Evolutionary conservation across 2,888 invertebrate species (phyloP).

Genomic region (Aradus depressus): DNA sequence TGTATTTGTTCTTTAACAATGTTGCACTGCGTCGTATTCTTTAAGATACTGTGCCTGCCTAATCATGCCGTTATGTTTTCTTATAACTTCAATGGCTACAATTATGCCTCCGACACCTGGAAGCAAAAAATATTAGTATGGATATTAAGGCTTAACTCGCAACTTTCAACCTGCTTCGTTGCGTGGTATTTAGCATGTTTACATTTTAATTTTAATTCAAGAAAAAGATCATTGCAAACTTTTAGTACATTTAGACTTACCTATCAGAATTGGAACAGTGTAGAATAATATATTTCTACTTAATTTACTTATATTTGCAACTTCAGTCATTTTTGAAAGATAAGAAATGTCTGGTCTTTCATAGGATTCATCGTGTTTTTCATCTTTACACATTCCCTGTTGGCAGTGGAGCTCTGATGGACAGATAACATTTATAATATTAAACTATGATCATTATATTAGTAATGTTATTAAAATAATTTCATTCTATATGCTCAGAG

Average conservation of each 20-base stretch:
- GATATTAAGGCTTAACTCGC: too few species aligned
- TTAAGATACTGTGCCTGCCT: not conserved
- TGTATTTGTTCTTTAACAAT: not conserved
- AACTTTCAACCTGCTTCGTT: not conserved
- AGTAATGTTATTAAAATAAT: too few species aligned
- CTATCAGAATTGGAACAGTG: conserved; percentile 9
- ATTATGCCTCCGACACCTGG: conserved; percentile 12
- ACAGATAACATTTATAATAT: too few species aligned
- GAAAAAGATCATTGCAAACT: not conserved
- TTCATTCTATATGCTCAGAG: too few species aligned
- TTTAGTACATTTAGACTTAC: not conserved
- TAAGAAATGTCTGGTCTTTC: too few species aligned
- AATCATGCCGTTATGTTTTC: not conserved
- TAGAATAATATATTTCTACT: conserved; percentile 6
- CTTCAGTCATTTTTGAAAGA: not conserved
- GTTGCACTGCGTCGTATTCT: conserved; percentile 11
- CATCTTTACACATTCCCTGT: conserved; percentile 4
- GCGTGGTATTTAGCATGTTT: not conserved
- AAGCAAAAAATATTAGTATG: too few species aligned
- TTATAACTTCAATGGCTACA: conserved; percentile 5
- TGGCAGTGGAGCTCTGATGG: conserved; percentile 3
- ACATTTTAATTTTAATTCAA: not conserved
- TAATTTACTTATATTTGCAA: conserved; percentile 4
- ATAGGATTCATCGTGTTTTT: not conserved
- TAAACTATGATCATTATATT: too few species aligned